Evolutionary conservation across 2,797 vertebrate species (phyloP), one percentile per base, ranked within the genome.

Genomic region (Cossypha niveicapilla): DNA sequence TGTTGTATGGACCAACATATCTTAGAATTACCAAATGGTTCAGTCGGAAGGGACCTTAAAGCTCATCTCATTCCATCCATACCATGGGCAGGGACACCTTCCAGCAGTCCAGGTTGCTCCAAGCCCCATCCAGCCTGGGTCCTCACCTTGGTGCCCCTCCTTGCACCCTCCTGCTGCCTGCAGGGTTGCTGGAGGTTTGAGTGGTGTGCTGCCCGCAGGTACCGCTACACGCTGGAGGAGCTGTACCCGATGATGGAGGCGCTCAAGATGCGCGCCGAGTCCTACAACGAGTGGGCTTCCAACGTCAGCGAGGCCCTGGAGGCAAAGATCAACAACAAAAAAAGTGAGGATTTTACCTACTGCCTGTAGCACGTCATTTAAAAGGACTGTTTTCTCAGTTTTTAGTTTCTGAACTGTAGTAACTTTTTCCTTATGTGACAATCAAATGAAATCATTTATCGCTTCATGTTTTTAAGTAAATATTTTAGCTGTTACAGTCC

Each of bases 281-380:
- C 99, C 0, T 99, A 99, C 84, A 98, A 99, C 22, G 97, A 99
- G 37, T 99, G 99, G 99, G 94, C 99, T 89, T 94, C 96, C 92
- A 98, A 97, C 16, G 98, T 99, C 77, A 98, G 95, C 32, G 98
- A 99, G 84, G 98, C 99, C 77, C 97, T 99, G 92, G 98, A 99
- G 93, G 98, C 98, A 51, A 98, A 98, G 91, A 96, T 98, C 28
- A 98, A 96, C 94, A 98, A 98, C 91, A 99, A 99, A 97, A 99
- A 97, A 98, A 98, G 99, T 99, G 96, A 75, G 98, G 90, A 8
- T 65, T 37, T 70, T 56, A 17, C 18, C 32, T 70, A 34, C 27
- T 87, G 28, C 47, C 51, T 83, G 21, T 51, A 51, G 24, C 32
- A 16, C 10, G 0, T 54, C 1, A 6, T 71, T 76, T 51, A 19